Conservation (phyloP, 1,140 invertebrate species). For the Maconellicoccus hirsutus region DNA sequence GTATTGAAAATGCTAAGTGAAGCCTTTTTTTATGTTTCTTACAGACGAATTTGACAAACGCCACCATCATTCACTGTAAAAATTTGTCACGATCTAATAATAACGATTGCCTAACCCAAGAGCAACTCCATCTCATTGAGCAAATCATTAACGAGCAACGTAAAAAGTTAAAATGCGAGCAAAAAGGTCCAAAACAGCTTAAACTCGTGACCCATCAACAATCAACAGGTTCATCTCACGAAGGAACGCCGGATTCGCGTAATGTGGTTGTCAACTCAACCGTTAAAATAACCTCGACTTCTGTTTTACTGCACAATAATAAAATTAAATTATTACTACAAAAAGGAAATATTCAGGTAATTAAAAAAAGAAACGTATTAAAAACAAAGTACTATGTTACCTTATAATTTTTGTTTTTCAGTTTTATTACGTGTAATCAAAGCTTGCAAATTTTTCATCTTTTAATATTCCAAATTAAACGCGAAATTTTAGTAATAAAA, state of each 20-base stretch:
- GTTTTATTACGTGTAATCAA: too few relatives aligned
- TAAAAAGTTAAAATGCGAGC: slow-evolving; percentile 7
- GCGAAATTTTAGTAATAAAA: too few relatives aligned
- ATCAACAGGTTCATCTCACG: not conserved
- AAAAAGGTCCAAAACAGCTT: not conserved
- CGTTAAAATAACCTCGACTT: not conserved
- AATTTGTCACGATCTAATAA: not conserved
- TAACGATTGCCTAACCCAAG: slow-evolving; percentile 3
- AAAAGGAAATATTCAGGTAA: slow-evolving; percentile 9
- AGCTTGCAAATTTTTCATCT: too few relatives aligned
- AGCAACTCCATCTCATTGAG: not conserved
- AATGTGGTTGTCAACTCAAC: not conserved
- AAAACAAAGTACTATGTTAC: too few relatives aligned
- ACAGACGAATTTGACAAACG: not conserved
- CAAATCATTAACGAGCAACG: not conserved
- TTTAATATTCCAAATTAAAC: too few relatives aligned
- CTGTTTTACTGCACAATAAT: not conserved
- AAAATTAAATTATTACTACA: slow-evolving; percentile 1
- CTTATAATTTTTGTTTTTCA: too few relatives aligned
- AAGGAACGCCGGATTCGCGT: not conserved
- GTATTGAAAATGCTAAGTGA: too few relatives aligned
- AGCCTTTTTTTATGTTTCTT: not conserved
- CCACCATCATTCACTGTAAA: slow-evolving; percentile 4
- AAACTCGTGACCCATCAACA: slow-evolving; percentile 2
- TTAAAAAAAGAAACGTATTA: not conserved